Conservation (phyloP, 2,888 invertebrate species). For the Mesorhabditis spiculigera region DNA sequence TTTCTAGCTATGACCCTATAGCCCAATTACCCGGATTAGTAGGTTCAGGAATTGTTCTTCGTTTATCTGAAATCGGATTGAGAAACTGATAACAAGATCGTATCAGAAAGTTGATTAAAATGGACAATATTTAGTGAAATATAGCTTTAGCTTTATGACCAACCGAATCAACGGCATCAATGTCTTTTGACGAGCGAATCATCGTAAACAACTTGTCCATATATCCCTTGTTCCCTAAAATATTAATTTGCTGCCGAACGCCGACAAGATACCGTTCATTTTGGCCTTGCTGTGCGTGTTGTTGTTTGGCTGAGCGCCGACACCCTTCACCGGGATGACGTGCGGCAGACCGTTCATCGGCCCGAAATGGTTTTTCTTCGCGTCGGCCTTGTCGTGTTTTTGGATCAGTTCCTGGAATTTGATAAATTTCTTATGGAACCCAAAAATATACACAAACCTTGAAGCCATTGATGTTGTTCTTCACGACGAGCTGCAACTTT, state of each 20-base stretch:
- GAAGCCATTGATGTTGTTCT: conserved; percentile 80
- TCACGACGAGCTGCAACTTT: conserved; percentile 82
- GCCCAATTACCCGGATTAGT: too few species aligned
- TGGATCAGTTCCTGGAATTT: conserved; percentile 15
- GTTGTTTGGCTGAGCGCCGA: background rate
- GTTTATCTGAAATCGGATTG: too few species aligned
- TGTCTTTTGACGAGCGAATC: conserved; percentile 37
- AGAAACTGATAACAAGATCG: too few species aligned
- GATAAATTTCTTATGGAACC: background rate
- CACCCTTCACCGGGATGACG: background rate
- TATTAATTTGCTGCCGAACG: too few species aligned
- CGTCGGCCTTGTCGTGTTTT: conserved; percentile 15
- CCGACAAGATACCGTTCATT: too few species aligned
- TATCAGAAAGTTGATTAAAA: too few species aligned
- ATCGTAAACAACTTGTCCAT: conserved; percentile 54
- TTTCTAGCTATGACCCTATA: too few species aligned
- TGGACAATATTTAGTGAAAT: too few species aligned
- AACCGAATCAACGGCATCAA: conserved; percentile 43
- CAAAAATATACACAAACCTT: conserved; percentile 32
- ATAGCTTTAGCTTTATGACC: background rate
- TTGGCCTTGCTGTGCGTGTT: background rate
- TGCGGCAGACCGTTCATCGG: background rate
- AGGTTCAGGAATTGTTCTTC: too few species aligned
- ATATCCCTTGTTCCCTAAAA: background rate
- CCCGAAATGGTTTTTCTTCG: conserved; percentile 11